Base-by-base conservation (phyloP, 1,140 invertebrate species). In the Anastrepha ludens region DNA sequence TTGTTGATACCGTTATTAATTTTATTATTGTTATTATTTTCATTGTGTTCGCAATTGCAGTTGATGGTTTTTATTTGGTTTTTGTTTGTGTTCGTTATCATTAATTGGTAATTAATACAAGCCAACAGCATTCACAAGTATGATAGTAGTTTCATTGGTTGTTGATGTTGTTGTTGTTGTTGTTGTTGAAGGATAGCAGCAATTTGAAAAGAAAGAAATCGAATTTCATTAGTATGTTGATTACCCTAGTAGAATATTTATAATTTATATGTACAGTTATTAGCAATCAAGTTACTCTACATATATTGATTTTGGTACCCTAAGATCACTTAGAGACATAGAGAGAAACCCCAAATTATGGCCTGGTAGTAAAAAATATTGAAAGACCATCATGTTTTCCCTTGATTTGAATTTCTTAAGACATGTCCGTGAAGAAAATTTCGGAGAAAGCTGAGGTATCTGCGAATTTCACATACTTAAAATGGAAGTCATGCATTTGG, bases 1-100 rank as follows among this genome's bases (percentile, higher is more conserved):
- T 50, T 81, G 74, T 81, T 41, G 47, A 81, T 41, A 20, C n/a
- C 74, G 55, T 81, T 55, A 81, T 55, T 81, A 81, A 81, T 81
- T 55, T 81, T 55, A 3, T 81, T 81, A 81, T 74, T 55, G 50
- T 81, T 58, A 81, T 50, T n/a, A 47, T 55, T 55, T 50, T 20
- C 70, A 78, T 81, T 81, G n/a, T 29, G 3, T 41, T 47, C 44
- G 7, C 11, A 29, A 39, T 20, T 67, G 64, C 15, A 17, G 47
- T 81, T 20, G 67, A 3, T 1, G 29, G 44, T 55, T 17, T 55
- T 55, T 55, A 8, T 55, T 55, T 55, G 50, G 50, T 55, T 55
- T 17, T 81, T 81, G 1, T 17, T 47, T 44, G 44, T 74, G 41
- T 74, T 47, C 67, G 41, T 15, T 74, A 41, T 74, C 74, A 81